phyloP scores from a whole-genome alignment of 2,113 vertebrate species.

The Rhynchopsitta pachyrhyncha region DNA sequence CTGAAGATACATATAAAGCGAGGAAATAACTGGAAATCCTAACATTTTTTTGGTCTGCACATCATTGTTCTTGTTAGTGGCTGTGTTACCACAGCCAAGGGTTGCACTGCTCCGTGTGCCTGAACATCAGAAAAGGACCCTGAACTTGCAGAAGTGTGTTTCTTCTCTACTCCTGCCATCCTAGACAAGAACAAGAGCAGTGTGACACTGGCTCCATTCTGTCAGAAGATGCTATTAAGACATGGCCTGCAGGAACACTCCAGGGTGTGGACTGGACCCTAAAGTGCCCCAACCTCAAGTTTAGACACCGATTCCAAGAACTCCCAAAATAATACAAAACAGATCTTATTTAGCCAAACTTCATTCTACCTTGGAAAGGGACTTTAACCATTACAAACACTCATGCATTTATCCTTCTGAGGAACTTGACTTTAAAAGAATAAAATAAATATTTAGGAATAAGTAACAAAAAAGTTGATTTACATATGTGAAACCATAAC shows the following conservation, averaged over 20 bases:
- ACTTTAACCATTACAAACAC: background rate
- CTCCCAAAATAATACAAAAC: background rate
- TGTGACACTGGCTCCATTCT: rapidly evolving
- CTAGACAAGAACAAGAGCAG: background rate
- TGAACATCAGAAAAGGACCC: background rate
- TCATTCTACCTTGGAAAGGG: background rate
- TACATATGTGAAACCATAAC: background rate
- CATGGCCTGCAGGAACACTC: background rate
- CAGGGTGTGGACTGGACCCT: background rate
- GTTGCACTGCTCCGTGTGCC: too few relatives aligned
- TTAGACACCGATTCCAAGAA: background rate
- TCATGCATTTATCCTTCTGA: background rate
- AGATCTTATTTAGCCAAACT: background rate
- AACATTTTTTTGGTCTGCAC: background rate
- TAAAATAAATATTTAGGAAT: background rate
- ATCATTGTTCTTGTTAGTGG: background rate
- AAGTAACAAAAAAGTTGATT: background rate
- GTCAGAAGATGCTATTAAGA: background rate
- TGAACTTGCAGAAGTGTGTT: background rate
- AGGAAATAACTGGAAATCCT: background rate
- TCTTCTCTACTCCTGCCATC: background rate
- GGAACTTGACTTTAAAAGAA: background rate
- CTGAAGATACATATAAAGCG: background rate
- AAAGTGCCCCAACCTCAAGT: background rate
- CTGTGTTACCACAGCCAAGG: background rate